Evolutionary conservation across 2,797 vertebrate species (phyloP).

Genomic region (Lagocephalus sceleratus): DNA sequence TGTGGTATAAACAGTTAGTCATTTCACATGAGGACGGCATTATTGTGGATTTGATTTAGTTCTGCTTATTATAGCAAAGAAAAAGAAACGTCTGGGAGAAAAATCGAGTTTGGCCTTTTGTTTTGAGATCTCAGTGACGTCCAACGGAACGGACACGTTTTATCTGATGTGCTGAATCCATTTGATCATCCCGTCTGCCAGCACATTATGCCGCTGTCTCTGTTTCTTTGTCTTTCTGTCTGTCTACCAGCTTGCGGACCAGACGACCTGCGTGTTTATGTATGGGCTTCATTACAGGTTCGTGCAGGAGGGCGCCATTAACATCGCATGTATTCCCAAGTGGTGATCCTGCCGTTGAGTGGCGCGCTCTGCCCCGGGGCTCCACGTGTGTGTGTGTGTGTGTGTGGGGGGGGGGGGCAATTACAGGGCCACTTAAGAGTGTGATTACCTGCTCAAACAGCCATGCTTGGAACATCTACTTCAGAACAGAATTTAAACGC

Average conservation of each 20-base stretch:
- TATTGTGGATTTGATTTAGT: conserved; percentile 68
- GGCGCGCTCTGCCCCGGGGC: conserved; percentile 27
- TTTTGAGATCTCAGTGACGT: conserved; percentile 56
- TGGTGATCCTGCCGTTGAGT: conserved; percentile 26
- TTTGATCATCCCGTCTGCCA: conserved; percentile 42
- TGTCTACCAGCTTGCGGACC: conserved; percentile 7
- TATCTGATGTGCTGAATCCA: conserved; percentile 52
- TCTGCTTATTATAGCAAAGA: conserved; percentile 66
- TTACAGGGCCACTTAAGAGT: conserved; percentile 59
- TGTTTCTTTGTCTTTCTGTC: conserved; percentile 10
- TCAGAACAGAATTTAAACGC: conserved; percentile 71
- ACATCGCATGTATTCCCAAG: conserved; percentile 36
- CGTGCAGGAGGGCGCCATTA: conserved; percentile 48
- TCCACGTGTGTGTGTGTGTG: conserved; percentile 38
- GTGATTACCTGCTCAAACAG: conserved; percentile 44
- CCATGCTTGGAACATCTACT: conserved; percentile 56
- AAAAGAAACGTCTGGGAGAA: conserved; percentile 60
- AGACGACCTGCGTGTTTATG: conserved; percentile 46
- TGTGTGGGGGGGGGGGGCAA: conserved; percentile 52
- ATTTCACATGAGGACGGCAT: conserved; percentile 68
- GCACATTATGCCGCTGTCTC: conserved; percentile 22
- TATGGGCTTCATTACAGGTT: conserved; percentile 45
- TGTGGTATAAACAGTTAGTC: conserved; percentile 71
- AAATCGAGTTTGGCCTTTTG: conserved; percentile 51
- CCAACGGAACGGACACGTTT: conserved; percentile 54